Evolutionary conservation across 2,113 vertebrate genomes (phyloP).

Genomic region (Lampris megalopsis): DNA sequence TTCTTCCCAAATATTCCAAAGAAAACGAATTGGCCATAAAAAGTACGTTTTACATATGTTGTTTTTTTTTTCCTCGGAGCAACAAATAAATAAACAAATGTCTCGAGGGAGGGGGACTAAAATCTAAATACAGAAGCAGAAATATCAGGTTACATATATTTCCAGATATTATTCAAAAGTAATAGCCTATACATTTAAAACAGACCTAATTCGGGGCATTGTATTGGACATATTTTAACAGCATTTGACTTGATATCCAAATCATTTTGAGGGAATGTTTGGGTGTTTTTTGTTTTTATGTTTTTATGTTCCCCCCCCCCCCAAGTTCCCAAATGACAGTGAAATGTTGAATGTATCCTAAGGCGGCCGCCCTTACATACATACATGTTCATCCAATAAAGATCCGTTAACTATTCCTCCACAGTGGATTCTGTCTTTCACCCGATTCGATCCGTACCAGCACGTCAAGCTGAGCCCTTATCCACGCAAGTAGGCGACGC

Average conservation of each 20-base stretch:
- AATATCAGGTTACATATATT: conserved; percentile 44
- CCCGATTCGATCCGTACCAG: conserved; percentile 35
- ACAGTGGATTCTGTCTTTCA: conserved; percentile 56
- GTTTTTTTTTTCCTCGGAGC: conserved; percentile 49
- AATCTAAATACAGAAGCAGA: conserved; percentile 55
- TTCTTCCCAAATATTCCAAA: conserved; percentile 83
- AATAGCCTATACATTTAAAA: conserved; percentile 46
- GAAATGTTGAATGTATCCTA: conserved; percentile 85
- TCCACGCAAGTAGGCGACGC: conserved; percentile 33
- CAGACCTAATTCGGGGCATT: conserved; percentile 60
- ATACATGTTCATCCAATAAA: conserved; percentile 87
- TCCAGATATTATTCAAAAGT: conserved; percentile 39
- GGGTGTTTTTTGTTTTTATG: conserved; percentile 33
- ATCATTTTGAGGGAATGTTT: conserved; percentile 58
- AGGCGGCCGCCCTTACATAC: conserved; percentile 80
- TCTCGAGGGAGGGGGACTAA: conserved; percentile 24
- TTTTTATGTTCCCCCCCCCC: conserved; percentile 63
- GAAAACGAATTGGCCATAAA: conserved; percentile 78
- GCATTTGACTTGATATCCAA: conserved; percentile 80
- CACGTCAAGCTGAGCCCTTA: conserved; percentile 30
- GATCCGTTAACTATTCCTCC: conserved; percentile 79
- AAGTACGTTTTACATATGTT: conserved; percentile 67
- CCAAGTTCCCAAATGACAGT: conserved; percentile 73
- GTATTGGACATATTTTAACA: conserved; percentile 75
- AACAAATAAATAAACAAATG: conserved; percentile 50